Conservation (phyloP, 2,113 vertebrate genomes). For the Malurus cyaneus region DNA sequence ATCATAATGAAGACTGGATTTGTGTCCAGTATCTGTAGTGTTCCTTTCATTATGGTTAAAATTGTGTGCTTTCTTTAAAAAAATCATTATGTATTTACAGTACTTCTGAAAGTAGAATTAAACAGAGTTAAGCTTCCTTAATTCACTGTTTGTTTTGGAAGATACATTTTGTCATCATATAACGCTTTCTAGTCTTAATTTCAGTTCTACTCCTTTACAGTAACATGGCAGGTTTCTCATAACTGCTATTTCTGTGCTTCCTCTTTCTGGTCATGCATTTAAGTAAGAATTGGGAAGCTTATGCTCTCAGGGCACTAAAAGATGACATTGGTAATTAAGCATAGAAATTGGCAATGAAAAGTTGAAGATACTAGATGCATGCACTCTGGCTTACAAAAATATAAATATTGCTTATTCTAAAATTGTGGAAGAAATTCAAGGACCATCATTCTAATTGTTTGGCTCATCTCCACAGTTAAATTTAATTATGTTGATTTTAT, state of each 20-base stretch:
- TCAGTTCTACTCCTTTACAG: not conserved
- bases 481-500: not conserved
- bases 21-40: rapidly evolving
- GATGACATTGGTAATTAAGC: not conserved
- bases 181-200: not conserved
- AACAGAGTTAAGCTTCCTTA: not conserved
- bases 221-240: not conserved
- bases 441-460: not conserved
- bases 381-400: not conserved
- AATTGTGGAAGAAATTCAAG: not conserved
- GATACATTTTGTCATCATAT: not conserved
- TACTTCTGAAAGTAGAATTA: not conserved
- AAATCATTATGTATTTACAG: not conserved
- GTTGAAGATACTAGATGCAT: not conserved
- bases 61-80: not conserved
- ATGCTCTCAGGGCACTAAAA: not conserved
- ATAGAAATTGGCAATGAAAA: not conserved
- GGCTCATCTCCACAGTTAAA: not conserved
- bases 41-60: not conserved
- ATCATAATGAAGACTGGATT: not conserved
- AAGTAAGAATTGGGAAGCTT: not conserved
- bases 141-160: not conserved
- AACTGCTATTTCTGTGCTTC: not conserved
- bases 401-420: not conserved
- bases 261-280: not conserved